These are phyloP conservation scores for Pimephales promelas DNA, from an alignment of 2,113 vertebrate species.

Conservation along the genomic window DNA sequence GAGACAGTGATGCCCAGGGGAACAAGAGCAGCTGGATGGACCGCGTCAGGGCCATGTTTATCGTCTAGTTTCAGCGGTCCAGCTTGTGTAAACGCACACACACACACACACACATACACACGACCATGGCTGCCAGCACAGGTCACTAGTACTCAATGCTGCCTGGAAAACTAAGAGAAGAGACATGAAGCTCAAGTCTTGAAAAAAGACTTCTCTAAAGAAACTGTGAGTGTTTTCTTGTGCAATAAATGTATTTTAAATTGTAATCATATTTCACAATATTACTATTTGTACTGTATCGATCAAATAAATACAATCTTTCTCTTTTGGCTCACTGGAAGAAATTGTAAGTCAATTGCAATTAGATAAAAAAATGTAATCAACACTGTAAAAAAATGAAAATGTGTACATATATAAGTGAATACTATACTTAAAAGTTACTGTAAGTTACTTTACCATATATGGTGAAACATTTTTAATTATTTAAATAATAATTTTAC, in stretches of 20 bases:
- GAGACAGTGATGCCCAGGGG: conserved; percentile 17
- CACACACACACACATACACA: conserved; percentile 24
- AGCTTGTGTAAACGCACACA: conserved; percentile 17
- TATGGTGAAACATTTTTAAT: not conserved
- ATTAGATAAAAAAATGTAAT: too few species aligned
- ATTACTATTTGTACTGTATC: too few species aligned
- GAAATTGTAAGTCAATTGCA: too few species aligned
- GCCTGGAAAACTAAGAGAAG: not conserved
- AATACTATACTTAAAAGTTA: not conserved
- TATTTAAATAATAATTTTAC: not conserved
- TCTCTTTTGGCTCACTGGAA: too few species aligned
- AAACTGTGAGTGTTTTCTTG: not conserved
- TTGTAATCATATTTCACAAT: too few species aligned
- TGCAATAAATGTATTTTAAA: not conserved
- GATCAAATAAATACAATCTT: too few species aligned
- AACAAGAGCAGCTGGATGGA: conserved; percentile 28
- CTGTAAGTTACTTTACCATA: not conserved
- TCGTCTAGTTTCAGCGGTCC: not conserved
- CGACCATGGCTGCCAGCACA: conserved; percentile 16
- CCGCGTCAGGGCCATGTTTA: conserved; percentile 12
- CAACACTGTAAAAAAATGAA: too few species aligned
- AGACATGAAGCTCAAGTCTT: conserved; percentile 6
- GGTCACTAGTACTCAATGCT: conserved; percentile 22
- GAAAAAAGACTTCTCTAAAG: conserved; percentile 5
- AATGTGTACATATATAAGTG: not conserved